A percentile compares a stretch with the other conserved stretches of the same genome.
These are phyloP conservation scores for Calidris pugnax DNA, from an alignment of 2,113 vertebrate genomes.

Conservation along the genomic window DNA sequence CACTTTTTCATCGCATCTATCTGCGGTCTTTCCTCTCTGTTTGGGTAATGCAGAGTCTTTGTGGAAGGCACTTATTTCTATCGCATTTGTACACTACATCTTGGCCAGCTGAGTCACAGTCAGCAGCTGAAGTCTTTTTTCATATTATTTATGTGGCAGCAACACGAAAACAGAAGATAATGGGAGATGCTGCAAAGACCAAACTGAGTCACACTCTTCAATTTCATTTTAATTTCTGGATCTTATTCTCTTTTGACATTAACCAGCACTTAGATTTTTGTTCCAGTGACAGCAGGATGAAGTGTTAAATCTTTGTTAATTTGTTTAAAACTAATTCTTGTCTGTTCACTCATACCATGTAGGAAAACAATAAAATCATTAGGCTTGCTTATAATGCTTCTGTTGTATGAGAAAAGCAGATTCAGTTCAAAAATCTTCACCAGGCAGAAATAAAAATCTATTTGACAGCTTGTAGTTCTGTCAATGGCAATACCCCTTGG, in stretches of 20 bases:
- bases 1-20: background rate
- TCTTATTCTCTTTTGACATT: background rate
- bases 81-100: accelerated
- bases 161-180: background rate
- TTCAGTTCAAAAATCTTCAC: background rate
- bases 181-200: background rate
- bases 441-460: background rate
- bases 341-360: background rate
- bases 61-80: background rate
- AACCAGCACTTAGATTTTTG: background rate
- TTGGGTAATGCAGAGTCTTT: background rate
- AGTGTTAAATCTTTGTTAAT: background rate
- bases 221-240: background rate
- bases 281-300: background rate
- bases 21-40: background rate
- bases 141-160: too few relatives aligned
- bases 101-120: background rate
- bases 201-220: background rate
- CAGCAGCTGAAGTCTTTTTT: background rate
- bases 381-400: background rate
- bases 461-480: background rate
- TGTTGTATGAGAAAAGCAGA: background rate
- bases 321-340: background rate
- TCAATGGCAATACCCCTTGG: background rate
- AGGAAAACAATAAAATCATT: background rate